Base-by-base conservation (phyloP, 2,113 vertebrate species). In the Antechinus stuartii region DNA sequence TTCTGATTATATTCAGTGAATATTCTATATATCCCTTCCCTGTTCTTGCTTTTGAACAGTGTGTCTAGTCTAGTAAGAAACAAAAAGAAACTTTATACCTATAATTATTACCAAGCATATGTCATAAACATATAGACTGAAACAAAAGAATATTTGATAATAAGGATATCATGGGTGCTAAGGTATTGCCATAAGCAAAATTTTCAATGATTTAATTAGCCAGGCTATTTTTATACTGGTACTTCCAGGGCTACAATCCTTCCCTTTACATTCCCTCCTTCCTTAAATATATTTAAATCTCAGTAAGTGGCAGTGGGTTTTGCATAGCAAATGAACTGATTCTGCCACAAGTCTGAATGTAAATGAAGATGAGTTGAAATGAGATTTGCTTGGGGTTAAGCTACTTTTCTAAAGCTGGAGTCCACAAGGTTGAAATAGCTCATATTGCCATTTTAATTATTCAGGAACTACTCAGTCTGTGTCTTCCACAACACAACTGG, bases 371-470 rank as follows among this genome's bases (percentile, higher is more conserved):
- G 49, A 61, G 68, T 56, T 93, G 90, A 68, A 91, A 93, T 50
- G 19, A 49, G 94, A 93, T 96, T 92, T 94, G 42, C 42, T 47
- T 95, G 91, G 90, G 68, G 27, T 93, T 90, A 50, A 42, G 35
- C 24, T 95, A 54, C 8, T 35, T 91, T 97, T 92, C n/a, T 57
- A 90, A 94, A 95, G 92, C 56, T 97, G 54, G 56, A 84, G 93
- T 96, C 52, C 89, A 35, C 16, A 91, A 1, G 90, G 52, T 96
- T 92, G 26, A 93, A 92, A 57, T 91, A 92, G 49, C 90, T 46
- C 68, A 50, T 97, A 94, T 95, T 96, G 93, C 93, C 94, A 95
- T 16, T 92, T 95, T 95, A 97, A 92, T 96, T 96, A 97, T 96
- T 95, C 35, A 95, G 8, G 89, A 95, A 52, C 1, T 22, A 22